Conservation (phyloP, 2,888 invertebrate genomes). For the Phrixothrix hirtus region DNA sequence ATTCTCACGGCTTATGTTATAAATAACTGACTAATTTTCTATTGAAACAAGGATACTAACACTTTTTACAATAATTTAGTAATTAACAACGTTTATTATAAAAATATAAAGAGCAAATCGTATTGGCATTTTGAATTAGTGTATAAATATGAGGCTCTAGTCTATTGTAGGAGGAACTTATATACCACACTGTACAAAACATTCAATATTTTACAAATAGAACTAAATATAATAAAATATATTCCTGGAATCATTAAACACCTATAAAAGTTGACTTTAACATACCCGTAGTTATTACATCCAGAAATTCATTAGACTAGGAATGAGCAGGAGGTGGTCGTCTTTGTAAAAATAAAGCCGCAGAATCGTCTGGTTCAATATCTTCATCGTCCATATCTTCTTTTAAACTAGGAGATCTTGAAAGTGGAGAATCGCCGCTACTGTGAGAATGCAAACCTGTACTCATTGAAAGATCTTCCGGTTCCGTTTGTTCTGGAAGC, state of each 20-base stretch:
- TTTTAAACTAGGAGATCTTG: constrained; percentile 54
- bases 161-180: constrained; percentile 52
- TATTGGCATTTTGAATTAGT: neutral
- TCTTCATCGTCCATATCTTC: constrained; percentile 58
- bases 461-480: constrained; percentile 84
- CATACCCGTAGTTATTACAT: constrained; percentile 43
- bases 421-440: constrained; percentile 58
- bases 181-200: constrained; percentile 53
- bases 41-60: too few species aligned
- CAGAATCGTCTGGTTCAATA: constrained; percentile 61
- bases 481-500: constrained; percentile 85
- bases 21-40: too few species aligned
- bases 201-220: constrained; percentile 40
- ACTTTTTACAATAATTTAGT: too few species aligned
- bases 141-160: constrained; percentile 6
- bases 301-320: constrained; percentile 41
- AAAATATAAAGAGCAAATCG: neutral
- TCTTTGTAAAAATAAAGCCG: constrained; percentile 58
- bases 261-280: constrained; percentile 33
- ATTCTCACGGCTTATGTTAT: too few species aligned
- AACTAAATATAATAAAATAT: constrained; percentile 41
- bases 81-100: too few species aligned
- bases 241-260: constrained; percentile 38
- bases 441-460: constrained; percentile 59
- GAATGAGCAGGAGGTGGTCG: constrained; percentile 42